Conservation (phyloP, 2,797 vertebrate genomes). For the Holocentrus rufus region DNA sequence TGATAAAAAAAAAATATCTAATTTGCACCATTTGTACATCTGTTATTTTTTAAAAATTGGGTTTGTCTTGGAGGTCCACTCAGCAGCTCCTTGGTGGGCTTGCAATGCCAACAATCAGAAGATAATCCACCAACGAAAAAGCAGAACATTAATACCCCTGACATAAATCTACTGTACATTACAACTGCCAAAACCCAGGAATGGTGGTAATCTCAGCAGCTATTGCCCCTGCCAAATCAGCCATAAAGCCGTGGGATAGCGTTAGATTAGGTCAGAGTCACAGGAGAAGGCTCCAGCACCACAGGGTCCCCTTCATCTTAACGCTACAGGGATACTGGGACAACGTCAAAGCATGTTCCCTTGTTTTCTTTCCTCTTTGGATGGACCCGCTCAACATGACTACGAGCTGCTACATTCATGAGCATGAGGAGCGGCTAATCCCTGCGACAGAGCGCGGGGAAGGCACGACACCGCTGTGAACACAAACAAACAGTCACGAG, state of each 20-base stretch:
- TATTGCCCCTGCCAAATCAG: conserved; percentile 49
- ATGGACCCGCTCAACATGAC: not conserved
- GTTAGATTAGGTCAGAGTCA: conserved; percentile 63
- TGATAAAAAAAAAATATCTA: conserved; percentile 7
- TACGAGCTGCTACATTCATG: not conserved
- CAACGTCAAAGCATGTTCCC: not conserved
- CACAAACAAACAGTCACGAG: conserved; percentile 9
- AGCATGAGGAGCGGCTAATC: not conserved
- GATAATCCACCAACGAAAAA: conserved; percentile 56
- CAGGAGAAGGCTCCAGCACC: conserved; percentile 28
- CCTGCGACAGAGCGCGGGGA: not conserved
- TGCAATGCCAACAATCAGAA: conserved; percentile 45
- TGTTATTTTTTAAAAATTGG: no score
- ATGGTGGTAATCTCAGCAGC: conserved; percentile 68
- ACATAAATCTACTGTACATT: conserved; percentile 68
- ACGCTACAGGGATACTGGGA: conserved; percentile 18
- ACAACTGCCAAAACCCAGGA: conserved; percentile 70
- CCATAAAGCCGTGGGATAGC: conserved; percentile 58
- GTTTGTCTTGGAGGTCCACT: conserved; percentile 20
- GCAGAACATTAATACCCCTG: conserved; percentile 60
- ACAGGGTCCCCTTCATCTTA: conserved; percentile 32
- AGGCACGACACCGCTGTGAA: not conserved
- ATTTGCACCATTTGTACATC: not conserved
- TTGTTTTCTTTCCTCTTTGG: conserved; percentile 29
- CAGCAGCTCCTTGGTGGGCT: conserved; percentile 43